These are phyloP conservation scores for Volucella inflata DNA, from an alignment of 2,888 invertebrate species.

Conservation along the genomic window DNA sequence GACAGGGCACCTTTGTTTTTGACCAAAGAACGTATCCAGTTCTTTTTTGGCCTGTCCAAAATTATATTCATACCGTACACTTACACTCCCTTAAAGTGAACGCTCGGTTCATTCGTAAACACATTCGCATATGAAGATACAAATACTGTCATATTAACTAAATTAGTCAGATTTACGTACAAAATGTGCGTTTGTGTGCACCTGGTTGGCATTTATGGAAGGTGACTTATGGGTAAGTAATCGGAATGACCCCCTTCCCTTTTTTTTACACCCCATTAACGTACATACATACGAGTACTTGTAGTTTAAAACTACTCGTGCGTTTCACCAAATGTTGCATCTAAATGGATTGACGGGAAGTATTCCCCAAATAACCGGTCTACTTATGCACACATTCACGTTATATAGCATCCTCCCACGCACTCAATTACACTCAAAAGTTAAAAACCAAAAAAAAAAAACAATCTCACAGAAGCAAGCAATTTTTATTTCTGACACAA, in stretches of 20 bases:
- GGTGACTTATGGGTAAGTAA: constrained; percentile 25
- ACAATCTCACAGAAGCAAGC: constrained; percentile 52
- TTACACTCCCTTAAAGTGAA: constrained; percentile 3
- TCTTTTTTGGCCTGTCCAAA: constrained; percentile 7
- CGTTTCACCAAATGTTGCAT: constrained; percentile 7
- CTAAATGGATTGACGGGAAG: not conserved
- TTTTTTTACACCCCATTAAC: not conserved
- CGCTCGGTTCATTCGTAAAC: not conserved
- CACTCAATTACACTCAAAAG: constrained; percentile 44
- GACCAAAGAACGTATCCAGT: not conserved
- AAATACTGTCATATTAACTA: constrained; percentile 13
- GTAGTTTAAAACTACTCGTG: too few relatives aligned
- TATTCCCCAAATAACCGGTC: constrained; percentile 27
- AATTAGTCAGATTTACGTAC: constrained; percentile 37
- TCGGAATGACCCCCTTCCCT: constrained; percentile 3
- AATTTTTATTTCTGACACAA: constrained; percentile 63
- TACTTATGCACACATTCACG: constrained; percentile 31
- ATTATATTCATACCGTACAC: constrained; percentile 6
- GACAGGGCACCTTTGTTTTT: not conserved
- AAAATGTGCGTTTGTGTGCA: constrained; percentile 18
- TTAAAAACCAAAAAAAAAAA: not conserved
- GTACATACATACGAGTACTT: not conserved
- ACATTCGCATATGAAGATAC: not conserved
- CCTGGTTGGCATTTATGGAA: not conserved
- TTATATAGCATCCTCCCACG: constrained; percentile 42